These are phyloP conservation scores for Melanerpes aurifrons DNA, from an alignment of 2,113 vertebrate genomes.

Conservation along the genomic window DNA sequence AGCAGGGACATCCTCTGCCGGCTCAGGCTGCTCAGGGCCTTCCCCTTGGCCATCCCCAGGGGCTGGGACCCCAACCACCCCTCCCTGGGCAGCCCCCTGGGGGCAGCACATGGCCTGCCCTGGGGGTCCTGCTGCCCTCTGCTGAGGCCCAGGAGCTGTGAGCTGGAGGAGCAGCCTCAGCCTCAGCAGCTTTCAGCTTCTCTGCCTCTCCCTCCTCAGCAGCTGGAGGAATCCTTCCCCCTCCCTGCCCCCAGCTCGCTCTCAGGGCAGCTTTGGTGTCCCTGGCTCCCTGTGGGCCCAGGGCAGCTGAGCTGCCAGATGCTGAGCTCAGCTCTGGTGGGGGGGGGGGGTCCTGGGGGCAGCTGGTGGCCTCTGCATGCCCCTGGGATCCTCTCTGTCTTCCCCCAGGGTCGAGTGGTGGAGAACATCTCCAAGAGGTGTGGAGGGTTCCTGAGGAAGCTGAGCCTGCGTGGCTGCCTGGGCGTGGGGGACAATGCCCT, in stretches of 20 bases:
- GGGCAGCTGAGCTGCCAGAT: accelerated
- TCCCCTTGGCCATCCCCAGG: too few species aligned
- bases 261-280: accelerated
- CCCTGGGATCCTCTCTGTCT: not conserved
- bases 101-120: too few species aligned
- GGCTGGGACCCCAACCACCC: too few species aligned
- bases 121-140: too few species aligned
- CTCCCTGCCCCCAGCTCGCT: not conserved
- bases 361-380: too few species aligned
- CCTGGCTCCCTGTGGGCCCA: accelerated
- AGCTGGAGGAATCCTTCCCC: conserved; percentile 2
- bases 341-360: too few species aligned
- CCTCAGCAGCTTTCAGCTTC: too few species aligned
- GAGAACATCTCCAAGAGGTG: conserved; percentile 99
- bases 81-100: too few species aligned
- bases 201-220: conserved; percentile 25
- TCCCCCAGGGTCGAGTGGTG: conserved; percentile 90
- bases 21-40: too few species aligned
- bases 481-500: conserved; percentile 97
- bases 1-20: too few species aligned
- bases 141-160: too few species aligned
- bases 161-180: too few species aligned
- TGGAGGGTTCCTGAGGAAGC: conserved; percentile 95
- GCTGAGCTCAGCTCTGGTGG: accelerated
- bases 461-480: conserved; percentile 92